Evolutionary conservation across 2,888 invertebrate genomes (phyloP).

Genomic region (Agrochola lota): DNA sequence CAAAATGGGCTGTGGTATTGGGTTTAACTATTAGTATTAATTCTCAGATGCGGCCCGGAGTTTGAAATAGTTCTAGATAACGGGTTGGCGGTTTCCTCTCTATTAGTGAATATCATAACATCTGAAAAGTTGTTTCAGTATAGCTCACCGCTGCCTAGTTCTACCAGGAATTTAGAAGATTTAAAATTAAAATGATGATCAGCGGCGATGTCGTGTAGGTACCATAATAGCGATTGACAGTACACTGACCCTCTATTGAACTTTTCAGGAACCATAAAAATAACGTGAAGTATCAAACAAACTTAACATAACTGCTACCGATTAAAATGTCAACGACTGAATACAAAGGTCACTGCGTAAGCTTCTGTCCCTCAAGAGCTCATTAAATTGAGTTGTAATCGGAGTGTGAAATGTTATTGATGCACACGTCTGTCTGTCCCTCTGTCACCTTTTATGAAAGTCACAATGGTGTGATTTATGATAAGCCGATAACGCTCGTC

Average conservation of each 20-base stretch:
- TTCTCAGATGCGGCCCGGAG: background rate
- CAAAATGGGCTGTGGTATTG: background rate
- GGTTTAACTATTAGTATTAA: background rate
- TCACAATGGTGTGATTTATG: constrained; percentile 17
- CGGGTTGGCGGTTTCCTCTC: background rate
- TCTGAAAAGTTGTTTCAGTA: background rate
- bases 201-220: background rate
- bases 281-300: background rate
- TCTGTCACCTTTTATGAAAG: background rate
- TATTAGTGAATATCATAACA: background rate
- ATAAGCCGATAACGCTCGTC: background rate
- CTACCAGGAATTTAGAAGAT: too few relatives aligned
- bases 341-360: background rate
- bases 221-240: background rate
- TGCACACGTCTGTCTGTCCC: background rate
- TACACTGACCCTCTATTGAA: background rate
- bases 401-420: constrained; percentile 5
- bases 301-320: background rate
- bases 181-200: background rate
- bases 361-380: background rate
- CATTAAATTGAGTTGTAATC: constrained; percentile 15
- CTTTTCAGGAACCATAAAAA: background rate
- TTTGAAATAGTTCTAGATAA: background rate
- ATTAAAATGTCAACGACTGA: background rate
- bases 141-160: background rate